phyloP scores from a whole-genome alignment of 2,113 vertebrate genomes.

The Ictidomys tridecemlineatus region DNA sequence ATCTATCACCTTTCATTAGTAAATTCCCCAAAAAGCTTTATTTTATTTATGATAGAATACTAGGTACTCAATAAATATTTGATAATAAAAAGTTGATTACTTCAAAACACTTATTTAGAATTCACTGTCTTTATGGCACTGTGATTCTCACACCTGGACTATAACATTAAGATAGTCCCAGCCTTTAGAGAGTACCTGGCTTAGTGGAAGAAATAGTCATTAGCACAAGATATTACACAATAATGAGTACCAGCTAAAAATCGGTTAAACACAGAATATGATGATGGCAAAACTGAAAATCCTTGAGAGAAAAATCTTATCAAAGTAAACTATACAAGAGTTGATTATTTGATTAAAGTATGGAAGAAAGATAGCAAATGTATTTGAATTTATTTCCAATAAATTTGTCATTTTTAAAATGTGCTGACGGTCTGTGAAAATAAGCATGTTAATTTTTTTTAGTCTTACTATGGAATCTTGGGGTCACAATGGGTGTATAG shows the following conservation, averaged over 20 bases:
- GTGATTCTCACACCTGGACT: neutral
- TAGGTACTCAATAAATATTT: neutral
- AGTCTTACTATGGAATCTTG: neutral
- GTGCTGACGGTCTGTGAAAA: neutral
- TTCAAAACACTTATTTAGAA: conserved; percentile 30
- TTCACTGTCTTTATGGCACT: neutral
- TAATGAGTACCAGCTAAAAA: neutral
- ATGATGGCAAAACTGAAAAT: neutral
- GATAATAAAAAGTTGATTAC: neutral
- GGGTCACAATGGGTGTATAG: neutral
- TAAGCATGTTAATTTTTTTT: neutral
- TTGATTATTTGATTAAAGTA: conserved; percentile 8
- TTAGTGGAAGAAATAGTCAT: neutral
- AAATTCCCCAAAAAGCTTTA: neutral
- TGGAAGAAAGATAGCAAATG: neutral
- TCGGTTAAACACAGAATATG: conserved; percentile 2
- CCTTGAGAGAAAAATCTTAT: neutral
- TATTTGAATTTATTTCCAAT: conserved; percentile 33
- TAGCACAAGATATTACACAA: neutral
- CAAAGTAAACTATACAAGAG: neutral
- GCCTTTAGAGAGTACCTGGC: neutral
- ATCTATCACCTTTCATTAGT: neutral
- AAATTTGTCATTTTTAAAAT: conserved; percentile 34
- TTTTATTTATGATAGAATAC: neutral
- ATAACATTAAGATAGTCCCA: neutral